Evolutionary conservation across 2,888 invertebrate species (phyloP).

Genomic region (Orthosia gracilis): DNA sequence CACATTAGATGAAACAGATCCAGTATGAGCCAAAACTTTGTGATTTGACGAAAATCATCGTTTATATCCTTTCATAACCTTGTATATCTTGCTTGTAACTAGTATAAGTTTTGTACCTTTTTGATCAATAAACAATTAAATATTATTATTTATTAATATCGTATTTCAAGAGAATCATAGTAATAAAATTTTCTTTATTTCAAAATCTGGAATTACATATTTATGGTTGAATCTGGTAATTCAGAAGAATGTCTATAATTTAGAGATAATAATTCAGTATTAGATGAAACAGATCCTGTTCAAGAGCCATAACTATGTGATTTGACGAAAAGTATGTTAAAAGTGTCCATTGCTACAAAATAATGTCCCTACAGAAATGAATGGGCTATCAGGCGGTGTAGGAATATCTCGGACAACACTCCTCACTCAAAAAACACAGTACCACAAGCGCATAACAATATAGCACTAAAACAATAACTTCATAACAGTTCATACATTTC

Average conservation of each 20-base stretch:
- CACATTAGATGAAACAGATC: background rate
- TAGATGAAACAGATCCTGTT: too few relatives aligned
- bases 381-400: background rate
- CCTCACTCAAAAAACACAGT: background rate
- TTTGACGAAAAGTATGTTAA: too few relatives aligned
- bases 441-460: constrained; percentile 37
- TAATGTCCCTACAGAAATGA: background rate
- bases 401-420: background rate
- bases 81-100: too few relatives aligned
- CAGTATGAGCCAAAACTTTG: too few relatives aligned
- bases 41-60: too few relatives aligned
- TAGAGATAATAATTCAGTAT: background rate
- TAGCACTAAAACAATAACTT: constrained; percentile 64
- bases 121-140: too few relatives aligned
- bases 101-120: too few relatives aligned
- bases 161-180: too few relatives aligned
- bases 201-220: background rate
- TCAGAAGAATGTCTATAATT: background rate
- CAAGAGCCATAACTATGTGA: background rate
- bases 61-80: too few relatives aligned
- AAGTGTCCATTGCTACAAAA: too few relatives aligned
- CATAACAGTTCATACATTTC: constrained; percentile 67
- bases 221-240: background rate
- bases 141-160: too few relatives aligned
- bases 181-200: background rate